Percentiles rank a stretch among this genome's conserved stretches.
Conservation (phyloP, 2,797 vertebrate genomes). For the Harpagifer antarcticus region DNA sequence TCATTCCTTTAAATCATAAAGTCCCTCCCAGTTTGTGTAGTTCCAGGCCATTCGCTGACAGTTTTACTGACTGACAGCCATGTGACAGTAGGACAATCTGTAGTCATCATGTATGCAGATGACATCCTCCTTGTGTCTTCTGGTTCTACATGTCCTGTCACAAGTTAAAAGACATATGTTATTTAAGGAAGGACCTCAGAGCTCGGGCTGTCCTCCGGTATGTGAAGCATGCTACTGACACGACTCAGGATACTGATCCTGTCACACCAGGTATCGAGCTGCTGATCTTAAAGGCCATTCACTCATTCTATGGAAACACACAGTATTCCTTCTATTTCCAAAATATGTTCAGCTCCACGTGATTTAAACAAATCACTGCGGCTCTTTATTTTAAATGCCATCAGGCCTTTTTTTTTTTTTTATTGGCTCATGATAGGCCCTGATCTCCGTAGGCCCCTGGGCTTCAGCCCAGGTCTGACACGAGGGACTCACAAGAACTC, state of each 20-base stretch:
- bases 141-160: background rate
- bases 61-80: background rate
- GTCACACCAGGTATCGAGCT: background rate
- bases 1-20: background rate
- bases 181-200: background rate
- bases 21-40: background rate
- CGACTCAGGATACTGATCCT: background rate
- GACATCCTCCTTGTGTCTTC: background rate
- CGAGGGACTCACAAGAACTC: too few relatives aligned
- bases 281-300: background rate
- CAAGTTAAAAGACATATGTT: background rate
- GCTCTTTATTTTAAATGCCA: background rate
- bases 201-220: background rate
- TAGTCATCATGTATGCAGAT: background rate
- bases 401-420: too few relatives aligned
- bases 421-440: too few relatives aligned
- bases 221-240: constrained; percentile 27
- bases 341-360: background rate
- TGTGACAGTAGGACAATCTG: background rate
- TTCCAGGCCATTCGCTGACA: background rate
- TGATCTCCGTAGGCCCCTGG: too few relatives aligned
- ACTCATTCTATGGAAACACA: background rate
- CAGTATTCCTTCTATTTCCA: background rate
- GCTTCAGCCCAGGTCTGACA: too few relatives aligned
- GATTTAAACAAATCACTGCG: background rate